Evolutionary conservation across 2,888 invertebrate genomes (phyloP).

Genomic region (Bugula neritina): DNA sequence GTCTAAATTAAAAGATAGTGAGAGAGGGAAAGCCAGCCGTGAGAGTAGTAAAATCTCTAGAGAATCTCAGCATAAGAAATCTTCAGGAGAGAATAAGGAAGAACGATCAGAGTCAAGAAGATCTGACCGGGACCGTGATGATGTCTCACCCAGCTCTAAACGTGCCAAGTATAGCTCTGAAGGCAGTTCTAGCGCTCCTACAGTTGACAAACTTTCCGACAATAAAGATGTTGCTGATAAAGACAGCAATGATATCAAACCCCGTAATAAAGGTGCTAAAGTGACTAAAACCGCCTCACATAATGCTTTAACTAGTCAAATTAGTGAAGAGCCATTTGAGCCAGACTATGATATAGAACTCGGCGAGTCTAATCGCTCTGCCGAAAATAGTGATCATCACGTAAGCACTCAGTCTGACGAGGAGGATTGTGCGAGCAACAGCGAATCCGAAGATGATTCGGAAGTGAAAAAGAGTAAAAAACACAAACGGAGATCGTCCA

Average conservation of each 20-base stretch:
- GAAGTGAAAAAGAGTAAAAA: background rate
- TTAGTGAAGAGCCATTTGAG: conserved; percentile 17
- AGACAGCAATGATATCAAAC: background rate
- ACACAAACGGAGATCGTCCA: background rate
- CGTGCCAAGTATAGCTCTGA: background rate
- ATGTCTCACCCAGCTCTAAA: background rate
- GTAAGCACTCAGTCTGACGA: background rate
- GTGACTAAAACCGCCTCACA: background rate
- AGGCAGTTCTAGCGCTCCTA: background rate
- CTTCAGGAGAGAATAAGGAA: background rate
- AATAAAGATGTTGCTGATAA: background rate
- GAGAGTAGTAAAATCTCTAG: background rate
- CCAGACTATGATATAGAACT: conserved; percentile 17
- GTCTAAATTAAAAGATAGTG: background rate
- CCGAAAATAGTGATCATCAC: background rate
- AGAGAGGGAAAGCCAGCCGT: too few relatives aligned
- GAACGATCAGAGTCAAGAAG: background rate
- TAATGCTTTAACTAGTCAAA: background rate
- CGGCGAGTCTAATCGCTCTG: background rate
- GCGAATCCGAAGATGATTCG: background rate
- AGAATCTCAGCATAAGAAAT: background rate
- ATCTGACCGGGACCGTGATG: background rate
- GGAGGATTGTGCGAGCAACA: background rate
- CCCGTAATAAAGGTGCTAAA: background rate
- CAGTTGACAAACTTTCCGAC: background rate